Conservation (phyloP, 2,888 invertebrate genomes). For the Drosophila anceps region DNA sequence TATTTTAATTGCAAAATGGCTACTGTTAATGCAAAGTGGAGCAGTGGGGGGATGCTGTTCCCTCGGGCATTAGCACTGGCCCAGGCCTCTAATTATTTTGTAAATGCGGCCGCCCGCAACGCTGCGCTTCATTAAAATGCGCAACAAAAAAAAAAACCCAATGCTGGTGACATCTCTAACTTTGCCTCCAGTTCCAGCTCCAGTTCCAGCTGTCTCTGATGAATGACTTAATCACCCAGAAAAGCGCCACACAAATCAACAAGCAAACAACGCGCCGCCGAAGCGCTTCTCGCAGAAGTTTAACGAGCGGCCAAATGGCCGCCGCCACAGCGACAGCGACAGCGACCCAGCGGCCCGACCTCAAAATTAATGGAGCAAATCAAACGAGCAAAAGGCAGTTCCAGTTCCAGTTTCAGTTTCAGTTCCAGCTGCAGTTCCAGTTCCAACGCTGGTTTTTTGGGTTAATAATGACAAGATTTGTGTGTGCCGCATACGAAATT, state of each 20-base stretch:
- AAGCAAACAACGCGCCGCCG: slow-evolving; percentile 45
- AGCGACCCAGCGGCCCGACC: neutral
- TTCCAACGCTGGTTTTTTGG: slow-evolving; percentile 32
- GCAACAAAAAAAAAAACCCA: neutral
- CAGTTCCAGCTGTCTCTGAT: slow-evolving; percentile 45
- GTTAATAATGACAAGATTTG: slow-evolving; percentile 80
- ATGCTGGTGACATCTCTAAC: slow-evolving; percentile 3
- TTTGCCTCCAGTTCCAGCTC: slow-evolving; percentile 5
- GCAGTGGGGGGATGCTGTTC: slow-evolving; percentile 1
- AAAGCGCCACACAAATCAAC: slow-evolving; percentile 77
- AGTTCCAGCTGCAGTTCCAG: slow-evolving; percentile 12
- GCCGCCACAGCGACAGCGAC: neutral
- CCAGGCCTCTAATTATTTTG: slow-evolving; percentile 56
- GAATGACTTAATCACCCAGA: slow-evolving; percentile 80
- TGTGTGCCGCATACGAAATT: slow-evolving; percentile 75
- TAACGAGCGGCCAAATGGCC: slow-evolving; percentile 50
- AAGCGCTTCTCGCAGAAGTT: slow-evolving; percentile 67
- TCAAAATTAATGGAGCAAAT: slow-evolving; percentile 78
- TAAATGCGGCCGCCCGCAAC: slow-evolving; percentile 59
- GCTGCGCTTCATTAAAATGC: slow-evolving; percentile 67
- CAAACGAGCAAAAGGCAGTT: slow-evolving; percentile 61
- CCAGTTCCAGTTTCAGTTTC: slow-evolving; percentile 5
- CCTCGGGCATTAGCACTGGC: slow-evolving; percentile 27
- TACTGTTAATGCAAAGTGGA: neutral
- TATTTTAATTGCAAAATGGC: slow-evolving; percentile 63